Base-by-base conservation (phyloP, 1,140 invertebrate species). In the Hirudo medicinalis region DNA sequence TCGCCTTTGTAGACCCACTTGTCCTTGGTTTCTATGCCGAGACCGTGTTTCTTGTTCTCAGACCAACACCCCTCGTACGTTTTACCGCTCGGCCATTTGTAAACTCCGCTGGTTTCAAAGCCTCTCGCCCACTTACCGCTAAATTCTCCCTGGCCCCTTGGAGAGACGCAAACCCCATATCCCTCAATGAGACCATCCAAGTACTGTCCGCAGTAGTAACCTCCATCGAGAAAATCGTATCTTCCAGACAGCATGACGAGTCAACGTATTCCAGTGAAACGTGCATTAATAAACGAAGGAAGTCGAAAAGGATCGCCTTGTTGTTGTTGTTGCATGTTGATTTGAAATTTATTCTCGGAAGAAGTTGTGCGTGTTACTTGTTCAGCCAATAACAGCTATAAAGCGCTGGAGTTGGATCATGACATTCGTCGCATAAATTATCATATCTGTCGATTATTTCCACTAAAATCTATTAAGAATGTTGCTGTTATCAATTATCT, bases 211-310 rank as follows among this genome's bases (percentile, higher is more conserved):
- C 94, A 96, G 84, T 95, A 99, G 67, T 94, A 96, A 73, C 96
- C 97, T 74, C 97, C 97, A 84, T 99, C 97, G 85, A 99, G 96
- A 85, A 99, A 99, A 86, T 99, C 96, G 85, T 98, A 99, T 78
- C 96, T 88, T 77, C 96, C 96, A 22, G 57, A 22, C 57, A 25
- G 57, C 22, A 32, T 63, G 22, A n/a, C 29, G 22, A 63, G 22
- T 63, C 29, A 49, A 49, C 43, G 43, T 49, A 49, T 49, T 49
- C 43, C 43, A 17, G 15, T 49, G 43, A 49, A 49, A 49, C 43
- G 43, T 49, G 43, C 43, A 49, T 49, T 49, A 49, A 49, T 49
- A 49, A 49, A 49, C 43, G 43, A 49, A 49, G 43, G 43, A 49
- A 49, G 43, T 49, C 43, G 43, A 49, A 49, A 49, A 49, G 43